Base-by-base conservation (phyloP, 2,888 invertebrate species). In the Tuberolachnus salignus region DNA sequence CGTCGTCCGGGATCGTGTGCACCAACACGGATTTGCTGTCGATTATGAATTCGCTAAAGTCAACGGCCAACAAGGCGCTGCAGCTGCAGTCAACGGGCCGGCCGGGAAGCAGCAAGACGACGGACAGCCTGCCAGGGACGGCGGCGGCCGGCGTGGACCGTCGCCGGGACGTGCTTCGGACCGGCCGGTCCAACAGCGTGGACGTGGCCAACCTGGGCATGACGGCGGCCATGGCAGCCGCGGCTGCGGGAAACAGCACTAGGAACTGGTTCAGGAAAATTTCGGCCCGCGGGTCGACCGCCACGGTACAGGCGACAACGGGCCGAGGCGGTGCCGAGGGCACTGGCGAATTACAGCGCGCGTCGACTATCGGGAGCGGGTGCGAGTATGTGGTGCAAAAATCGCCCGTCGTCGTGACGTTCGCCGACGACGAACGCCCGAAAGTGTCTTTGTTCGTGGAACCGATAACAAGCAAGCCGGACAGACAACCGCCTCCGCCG, bases 161-260 rank as follows among this genome's bases (percentile, higher is more conserved):
- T 80, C 89, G 88, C 82, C 86, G 88, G 34, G 87, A 87, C 81
- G 88, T 89, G 72, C 86, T 91, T 80, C 90, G 90, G 82, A 91
- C 90, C 82, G 91, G 90, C 85, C 90, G 94, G 74, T 94, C 94
- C 19, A 94, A 93, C 85, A 94, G 94, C 85, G 94, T 94, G 83
- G 94, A 94, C 85, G 90, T 93, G 0, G 93, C 93, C 23, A 89
- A 92, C 26, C 87, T 94, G 11, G 57, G 67, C 16, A 57, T 46
- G 75, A 34, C 66, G 10, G 57, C 66, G 14, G 67, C 59, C 21
- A 51, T 53, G 57, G 75, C 51, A 16, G 64, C 23, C 0, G 66
- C 72, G 4, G 64, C 67, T 14, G 75, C 75, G 8, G 49, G 67
- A 16, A 75, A 66, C 49, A 67, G 46, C 66, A 75, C 75, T 16